Conservation (phyloP, 23 tunicate species). For the Diplosoma virens region DNA sequence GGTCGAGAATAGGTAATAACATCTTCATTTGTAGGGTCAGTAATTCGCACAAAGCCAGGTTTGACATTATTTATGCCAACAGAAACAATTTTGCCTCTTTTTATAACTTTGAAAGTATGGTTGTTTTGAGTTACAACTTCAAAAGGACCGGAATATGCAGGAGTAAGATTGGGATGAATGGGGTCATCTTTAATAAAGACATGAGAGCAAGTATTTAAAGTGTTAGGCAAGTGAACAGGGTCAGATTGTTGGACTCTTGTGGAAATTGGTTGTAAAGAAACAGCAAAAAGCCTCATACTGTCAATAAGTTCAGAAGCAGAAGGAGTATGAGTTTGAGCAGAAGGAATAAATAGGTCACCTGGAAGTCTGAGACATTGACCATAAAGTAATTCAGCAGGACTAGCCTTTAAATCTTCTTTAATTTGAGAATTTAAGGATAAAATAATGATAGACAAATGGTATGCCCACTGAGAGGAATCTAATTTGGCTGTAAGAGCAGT, state of each 20-base stretch:
- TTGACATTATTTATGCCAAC: too few relatives aligned
- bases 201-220: not conserved
- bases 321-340: not conserved
- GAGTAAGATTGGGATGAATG: not conserved
- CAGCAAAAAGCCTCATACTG: not conserved
- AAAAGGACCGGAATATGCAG: too few relatives aligned
- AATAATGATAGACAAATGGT: not conserved
- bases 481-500: not conserved
- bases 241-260: not conserved
- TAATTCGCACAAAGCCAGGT: too few relatives aligned
- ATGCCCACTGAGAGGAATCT: not conserved
- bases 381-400: not conserved
- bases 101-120: too few relatives aligned
- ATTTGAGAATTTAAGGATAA: not conserved
- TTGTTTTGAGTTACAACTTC: too few relatives aligned
- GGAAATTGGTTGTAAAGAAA: not conserved
- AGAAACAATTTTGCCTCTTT: too few relatives aligned
- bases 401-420: not conserved
- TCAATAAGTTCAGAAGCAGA: not conserved
- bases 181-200: not conserved
- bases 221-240: not conserved
- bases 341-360: not conserved
- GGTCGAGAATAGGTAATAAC: too few relatives aligned
- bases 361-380: conserved; percentile 1
- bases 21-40: too few relatives aligned